phyloP scores from a whole-genome alignment of 2,113 vertebrate species.

The Tragelaphus buxtoni region DNA sequence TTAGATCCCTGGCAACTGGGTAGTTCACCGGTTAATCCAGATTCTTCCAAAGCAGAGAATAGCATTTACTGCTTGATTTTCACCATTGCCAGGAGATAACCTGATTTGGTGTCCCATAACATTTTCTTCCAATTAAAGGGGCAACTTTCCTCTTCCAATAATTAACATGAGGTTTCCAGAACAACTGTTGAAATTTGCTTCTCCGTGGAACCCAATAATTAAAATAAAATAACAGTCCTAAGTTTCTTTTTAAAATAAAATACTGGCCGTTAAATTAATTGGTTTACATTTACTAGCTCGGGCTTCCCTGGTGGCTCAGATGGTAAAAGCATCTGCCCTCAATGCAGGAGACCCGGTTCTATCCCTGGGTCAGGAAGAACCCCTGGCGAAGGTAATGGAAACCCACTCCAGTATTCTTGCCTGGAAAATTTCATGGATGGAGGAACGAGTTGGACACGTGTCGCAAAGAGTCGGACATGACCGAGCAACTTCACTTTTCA shows the following conservation, averaged over 20 bases:
- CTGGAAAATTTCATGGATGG: not conserved
- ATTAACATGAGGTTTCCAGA: not conserved
- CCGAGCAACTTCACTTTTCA: not conserved
- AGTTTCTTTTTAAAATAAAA: not conserved
- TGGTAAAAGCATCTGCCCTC: rapidly evolving
- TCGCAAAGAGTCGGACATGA: rapidly evolving
- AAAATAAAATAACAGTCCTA: not conserved
- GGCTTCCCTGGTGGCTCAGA: not conserved
- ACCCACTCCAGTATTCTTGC: not conserved
- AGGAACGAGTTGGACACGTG: not conserved
- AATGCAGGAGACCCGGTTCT: rapidly evolving
- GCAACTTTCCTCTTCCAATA: not conserved
- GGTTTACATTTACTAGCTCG: not conserved
- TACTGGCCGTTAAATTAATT: too few species aligned
- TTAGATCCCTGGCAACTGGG: not conserved
- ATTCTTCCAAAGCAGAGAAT: not conserved
- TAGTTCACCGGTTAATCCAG: not conserved
- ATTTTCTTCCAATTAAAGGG: not conserved
- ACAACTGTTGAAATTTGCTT: not conserved
- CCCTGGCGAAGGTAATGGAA: not conserved
- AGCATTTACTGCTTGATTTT: not conserved
- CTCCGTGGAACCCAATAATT: not conserved
- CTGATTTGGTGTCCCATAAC: not conserved
- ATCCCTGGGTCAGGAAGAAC: not conserved
- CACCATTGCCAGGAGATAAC: not conserved